Evolutionary conservation across 1,140 invertebrate species (phyloP).

Genomic region (Ganaspis sp.): DNA sequence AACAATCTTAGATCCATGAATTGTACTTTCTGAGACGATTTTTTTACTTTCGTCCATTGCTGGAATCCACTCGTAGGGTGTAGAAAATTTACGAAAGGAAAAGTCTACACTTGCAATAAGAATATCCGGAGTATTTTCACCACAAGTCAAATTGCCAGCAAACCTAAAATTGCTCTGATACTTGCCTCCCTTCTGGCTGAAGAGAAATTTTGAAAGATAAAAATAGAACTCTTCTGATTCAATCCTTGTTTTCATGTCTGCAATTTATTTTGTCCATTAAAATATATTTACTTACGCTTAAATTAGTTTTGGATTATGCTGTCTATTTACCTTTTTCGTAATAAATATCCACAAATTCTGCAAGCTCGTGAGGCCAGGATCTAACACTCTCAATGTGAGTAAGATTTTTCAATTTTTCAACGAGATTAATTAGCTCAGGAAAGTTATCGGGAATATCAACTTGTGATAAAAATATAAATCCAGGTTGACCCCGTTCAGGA

Average conservation of each 20-base stretch:
- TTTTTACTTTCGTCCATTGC: constrained; percentile 83
- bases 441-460: constrained; percentile 82
- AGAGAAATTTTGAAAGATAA: constrained; percentile 84
- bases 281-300: too few species aligned
- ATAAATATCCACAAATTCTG: constrained; percentile 77
- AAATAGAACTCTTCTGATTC: constrained; percentile 77
- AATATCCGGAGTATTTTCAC: constrained; percentile 77
- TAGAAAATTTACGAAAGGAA: constrained; percentile 78
- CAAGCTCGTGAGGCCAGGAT: constrained; percentile 81
- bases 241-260: constrained; percentile 66
- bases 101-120: constrained; percentile 80
- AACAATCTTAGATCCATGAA: constrained; percentile 79
- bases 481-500: constrained; percentile 81
- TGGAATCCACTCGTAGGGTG: constrained; percentile 83
- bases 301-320: background rate
- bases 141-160: constrained; percentile 79
- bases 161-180: constrained; percentile 84
- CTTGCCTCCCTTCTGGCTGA: constrained; percentile 81
- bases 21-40: constrained; percentile 76
- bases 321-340: constrained; percentile 72
- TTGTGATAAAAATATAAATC: constrained; percentile 82
- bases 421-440: constrained; percentile 78
- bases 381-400: constrained; percentile 78
- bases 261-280: too few species aligned
- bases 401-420: constrained; percentile 76